Evolutionary conservation across 2,797 vertebrate genomes (phyloP), one percentile per base, ranked within the genome.

Genomic region (Muscicapa striata): DNA sequence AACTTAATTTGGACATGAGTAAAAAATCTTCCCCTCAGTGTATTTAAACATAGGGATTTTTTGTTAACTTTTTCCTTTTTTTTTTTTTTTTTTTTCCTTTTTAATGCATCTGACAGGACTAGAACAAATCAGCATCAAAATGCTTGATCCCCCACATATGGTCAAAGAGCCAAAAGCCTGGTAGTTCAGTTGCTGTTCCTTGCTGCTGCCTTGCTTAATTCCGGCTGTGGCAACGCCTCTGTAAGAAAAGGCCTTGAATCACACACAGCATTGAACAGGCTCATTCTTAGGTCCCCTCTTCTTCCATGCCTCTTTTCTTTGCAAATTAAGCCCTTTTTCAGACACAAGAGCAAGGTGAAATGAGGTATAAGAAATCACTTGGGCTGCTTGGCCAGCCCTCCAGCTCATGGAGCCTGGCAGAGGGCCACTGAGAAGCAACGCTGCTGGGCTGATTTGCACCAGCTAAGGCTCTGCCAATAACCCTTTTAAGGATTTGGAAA

Each of bases 401-500:
- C 59, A 72, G 87, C 73, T 80, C 46, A 49, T 16, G 11, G 7
- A 41, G 32, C 46, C 81, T 94, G 93, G 93, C 93, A 82, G 34
- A 68, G 3, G 7, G 68, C 87, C 92, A 72, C 64, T 0, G 2
- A 92, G 58, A 88, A 87, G 78, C 61, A 55, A 72, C 2, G 10
- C 89, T 32, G n/a, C 87, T 36, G 58, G 7, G 72, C 81, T 68
- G 72, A 95, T 95, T 90, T 85, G 89, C 68, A 94, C 81, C 2
- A 19, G 69, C 89, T 83, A 45, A 89, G 78, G 30, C 81, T 72
- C 76, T 94, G 92, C 90, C 95, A 95, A 88, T 84, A 94, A 93
- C 85, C 83, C 85, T 91, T 94, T 81, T 94, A 94, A 94, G 74
- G 79, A 76, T 81, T 95, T 97, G 96, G 95, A 96, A 93, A 45